A percentile compares a stretch with the other conserved stretches of the same genome.
phyloP scores from a whole-genome alignment of 2,797 vertebrate genomes.

The Crypturellus tataupa region DNA sequence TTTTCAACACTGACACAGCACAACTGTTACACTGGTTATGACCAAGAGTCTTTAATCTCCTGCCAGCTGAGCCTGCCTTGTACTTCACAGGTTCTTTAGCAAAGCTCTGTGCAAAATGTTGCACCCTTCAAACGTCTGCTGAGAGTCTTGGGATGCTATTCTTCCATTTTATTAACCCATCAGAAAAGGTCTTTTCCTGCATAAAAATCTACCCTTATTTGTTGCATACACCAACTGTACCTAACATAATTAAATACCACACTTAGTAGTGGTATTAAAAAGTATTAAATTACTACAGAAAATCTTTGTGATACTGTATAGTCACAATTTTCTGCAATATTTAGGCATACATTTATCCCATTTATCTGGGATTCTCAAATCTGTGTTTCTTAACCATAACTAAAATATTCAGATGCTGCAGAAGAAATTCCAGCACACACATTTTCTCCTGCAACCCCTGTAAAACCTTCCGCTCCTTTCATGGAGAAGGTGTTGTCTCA shows the following conservation, averaged over 20 bases:
- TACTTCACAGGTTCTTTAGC: not conserved
- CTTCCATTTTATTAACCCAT: not conserved
- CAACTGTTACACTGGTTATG: not conserved
- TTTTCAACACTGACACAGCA: not conserved
- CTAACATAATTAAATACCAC: not conserved
- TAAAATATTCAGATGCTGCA: not conserved
- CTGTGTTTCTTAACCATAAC: not conserved
- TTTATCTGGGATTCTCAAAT: too few relatives aligned
- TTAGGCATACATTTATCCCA: not conserved
- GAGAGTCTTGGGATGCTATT: not conserved
- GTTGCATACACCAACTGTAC: not conserved
- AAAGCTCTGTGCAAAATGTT: not conserved
- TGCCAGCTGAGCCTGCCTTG: not conserved
- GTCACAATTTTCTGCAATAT: not conserved
- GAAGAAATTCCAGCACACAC: not conserved
- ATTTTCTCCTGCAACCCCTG: accelerated
- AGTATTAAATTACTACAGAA: not conserved
- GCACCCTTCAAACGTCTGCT: not conserved
- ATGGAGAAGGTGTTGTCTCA: not conserved
- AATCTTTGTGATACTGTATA: not conserved
- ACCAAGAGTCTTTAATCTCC: not conserved
- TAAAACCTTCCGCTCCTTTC: not conserved
- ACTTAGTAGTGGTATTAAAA: not conserved
- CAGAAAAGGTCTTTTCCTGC: not conserved
- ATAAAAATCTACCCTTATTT: not conserved